These are phyloP conservation scores for Julus scanicus DNA, from an alignment of 2,888 invertebrate genomes.

Conservation along the genomic window DNA sequence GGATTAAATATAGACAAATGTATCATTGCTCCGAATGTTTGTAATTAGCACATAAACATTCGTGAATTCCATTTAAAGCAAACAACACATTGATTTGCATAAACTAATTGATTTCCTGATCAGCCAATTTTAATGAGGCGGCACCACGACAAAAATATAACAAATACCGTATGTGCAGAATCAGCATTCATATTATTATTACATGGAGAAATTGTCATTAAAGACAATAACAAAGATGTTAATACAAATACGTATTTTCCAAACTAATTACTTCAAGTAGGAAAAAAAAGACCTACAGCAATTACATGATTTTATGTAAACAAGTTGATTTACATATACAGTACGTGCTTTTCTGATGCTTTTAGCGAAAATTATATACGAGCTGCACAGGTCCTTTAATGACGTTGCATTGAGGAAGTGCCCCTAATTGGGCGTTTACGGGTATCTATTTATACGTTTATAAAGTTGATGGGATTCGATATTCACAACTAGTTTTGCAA, in stretches of 20 bases:
- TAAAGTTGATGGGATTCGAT: neutral
- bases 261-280: neutral
- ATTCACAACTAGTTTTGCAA: neutral
- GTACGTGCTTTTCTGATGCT: constrained; percentile 8
- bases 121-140: too few species aligned
- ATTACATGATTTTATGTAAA: neutral
- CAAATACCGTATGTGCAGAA: too few species aligned
- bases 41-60: too few species aligned
- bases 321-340: neutral
- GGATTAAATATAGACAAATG: too few species aligned
- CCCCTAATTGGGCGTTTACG: neutral
- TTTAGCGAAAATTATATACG: constrained; percentile 6
- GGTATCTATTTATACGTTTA: neutral
- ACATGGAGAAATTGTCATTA: too few species aligned
- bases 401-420: neutral
- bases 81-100: too few species aligned
- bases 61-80: too few species aligned
- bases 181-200: too few species aligned
- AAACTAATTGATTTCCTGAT: too few species aligned
- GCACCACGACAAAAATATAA: too few species aligned
- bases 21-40: too few species aligned
- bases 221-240: too few species aligned
- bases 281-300: neutral
- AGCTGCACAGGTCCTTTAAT: neutral
- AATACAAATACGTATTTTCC: neutral